Evolutionary conservation across 2,888 invertebrate species (phyloP).

Genomic region (Stenchaetothrips biformis): DNA sequence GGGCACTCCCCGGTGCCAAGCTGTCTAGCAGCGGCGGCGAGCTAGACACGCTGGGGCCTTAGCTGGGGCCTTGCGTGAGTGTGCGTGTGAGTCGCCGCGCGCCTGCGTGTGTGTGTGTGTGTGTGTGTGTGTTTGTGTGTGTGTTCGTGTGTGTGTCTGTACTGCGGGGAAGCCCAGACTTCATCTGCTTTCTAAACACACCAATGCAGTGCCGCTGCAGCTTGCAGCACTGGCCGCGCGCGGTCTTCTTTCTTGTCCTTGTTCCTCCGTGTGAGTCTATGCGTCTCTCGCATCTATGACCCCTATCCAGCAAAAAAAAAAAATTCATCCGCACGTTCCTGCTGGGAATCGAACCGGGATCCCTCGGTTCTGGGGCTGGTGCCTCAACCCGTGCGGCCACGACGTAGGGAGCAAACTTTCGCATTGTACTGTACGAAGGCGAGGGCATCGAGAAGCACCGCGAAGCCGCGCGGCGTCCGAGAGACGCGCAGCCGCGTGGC

Average conservation of each 20-base stretch:
- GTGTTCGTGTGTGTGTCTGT: not conserved
- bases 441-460: not conserved
- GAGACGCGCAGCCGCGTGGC: not conserved
- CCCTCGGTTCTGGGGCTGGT: not conserved
- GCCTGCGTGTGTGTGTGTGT: not conserved
- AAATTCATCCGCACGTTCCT: not conserved
- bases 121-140: not conserved
- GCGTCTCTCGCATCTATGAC: not conserved
- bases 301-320: not conserved
- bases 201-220: not conserved
- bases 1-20: constrained; percentile 9
- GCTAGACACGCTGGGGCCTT: not conserved
- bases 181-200: not conserved
- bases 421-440: not conserved
- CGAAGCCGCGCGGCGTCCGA: not conserved
- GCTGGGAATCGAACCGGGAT: not conserved
- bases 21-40: not conserved
- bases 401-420: not conserved
- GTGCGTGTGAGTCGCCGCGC: too few species aligned
- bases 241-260: not conserved
- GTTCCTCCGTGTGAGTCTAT: not conserved
- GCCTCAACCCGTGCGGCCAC: not conserved
- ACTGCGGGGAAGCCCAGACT: not conserved
- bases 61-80: not conserved
- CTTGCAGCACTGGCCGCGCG: not conserved